Evolutionary conservation across 2,888 invertebrate genomes (phyloP).

Genomic region (Cryptocephalus moraei): DNA sequence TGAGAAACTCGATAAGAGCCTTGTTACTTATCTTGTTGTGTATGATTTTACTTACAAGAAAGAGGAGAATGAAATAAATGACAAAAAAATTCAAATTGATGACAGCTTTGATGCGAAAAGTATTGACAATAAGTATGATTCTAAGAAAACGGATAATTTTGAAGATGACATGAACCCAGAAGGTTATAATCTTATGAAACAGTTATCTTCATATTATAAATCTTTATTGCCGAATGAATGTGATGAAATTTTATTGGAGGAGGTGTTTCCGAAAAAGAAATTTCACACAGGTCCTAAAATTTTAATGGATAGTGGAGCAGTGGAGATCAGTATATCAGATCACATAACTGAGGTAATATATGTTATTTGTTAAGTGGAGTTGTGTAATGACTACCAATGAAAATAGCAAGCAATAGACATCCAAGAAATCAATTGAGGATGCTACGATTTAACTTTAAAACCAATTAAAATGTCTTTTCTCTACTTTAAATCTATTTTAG

Average conservation of each 20-base stretch:
- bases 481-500: slow-evolving; percentile 2
- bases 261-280: slow-evolving; percentile 19
- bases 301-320: slow-evolving; percentile 8
- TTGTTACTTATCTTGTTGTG: slow-evolving; percentile 49
- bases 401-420: no score
- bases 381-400: no score
- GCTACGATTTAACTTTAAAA: no score
- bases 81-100: slow-evolving; percentile 16
- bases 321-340: slow-evolving; percentile 33
- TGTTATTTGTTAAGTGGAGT: no score
- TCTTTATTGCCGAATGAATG: slow-evolving; percentile 37
- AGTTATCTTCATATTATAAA: slow-evolving; percentile 31
- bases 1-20: slow-evolving; percentile 1
- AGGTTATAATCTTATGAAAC: slow-evolving; percentile 19
- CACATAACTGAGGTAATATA: slow-evolving; percentile 33
- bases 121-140: background rate
- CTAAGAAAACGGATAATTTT: background rate
- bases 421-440: no score
- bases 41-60: slow-evolving; percentile 61
- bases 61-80: slow-evolving; percentile 38
- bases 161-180: slow-evolving; percentile 15
- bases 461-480: background rate
- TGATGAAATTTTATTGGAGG: slow-evolving; percentile 35
- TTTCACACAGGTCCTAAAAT: slow-evolving; percentile 30
- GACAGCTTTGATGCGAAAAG: background rate